Percentiles rank a stretch among this genome's conserved stretches.
Evolutionary conservation across 2,797 vertebrate species (phyloP).

Genomic region (Alcedo atthis): DNA sequence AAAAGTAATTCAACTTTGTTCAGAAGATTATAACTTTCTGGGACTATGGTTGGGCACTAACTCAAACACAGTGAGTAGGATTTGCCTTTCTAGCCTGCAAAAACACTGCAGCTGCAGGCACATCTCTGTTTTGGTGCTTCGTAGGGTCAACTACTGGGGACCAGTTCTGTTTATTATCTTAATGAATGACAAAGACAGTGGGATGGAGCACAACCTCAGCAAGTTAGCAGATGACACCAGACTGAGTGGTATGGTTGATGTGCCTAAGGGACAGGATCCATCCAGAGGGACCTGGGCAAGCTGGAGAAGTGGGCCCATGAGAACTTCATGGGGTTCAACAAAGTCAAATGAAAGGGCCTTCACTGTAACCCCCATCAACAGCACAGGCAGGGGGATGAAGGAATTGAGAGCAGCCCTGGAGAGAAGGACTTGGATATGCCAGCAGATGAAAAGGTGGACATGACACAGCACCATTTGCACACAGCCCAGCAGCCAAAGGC

Average conservation of each 20-base stretch:
- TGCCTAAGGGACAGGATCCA: not conserved
- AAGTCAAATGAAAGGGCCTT: not conserved
- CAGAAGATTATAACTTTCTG: not conserved
- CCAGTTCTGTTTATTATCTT: not conserved
- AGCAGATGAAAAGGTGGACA: too few species aligned
- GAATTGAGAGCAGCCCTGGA: not conserved
- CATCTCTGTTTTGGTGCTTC: not conserved
- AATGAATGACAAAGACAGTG: not conserved
- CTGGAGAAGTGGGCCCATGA: not conserved
- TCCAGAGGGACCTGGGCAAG: not conserved
- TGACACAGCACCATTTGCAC: too few species aligned
- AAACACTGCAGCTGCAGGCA: not conserved
- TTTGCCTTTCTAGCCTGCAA: not conserved
- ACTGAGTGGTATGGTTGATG: not conserved
- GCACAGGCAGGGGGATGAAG: not conserved
- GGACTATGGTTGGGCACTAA: fast-evolving
- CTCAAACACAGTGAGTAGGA: not conserved
- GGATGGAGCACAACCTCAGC: not conserved
- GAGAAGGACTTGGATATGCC: not conserved
- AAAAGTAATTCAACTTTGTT: not conserved
- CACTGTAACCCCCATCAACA: not conserved
- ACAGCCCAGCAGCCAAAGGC: too few species aligned
- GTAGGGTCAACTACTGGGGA: not conserved
- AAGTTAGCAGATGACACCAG: not conserved
- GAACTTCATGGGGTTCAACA: not conserved